Conservation (phyloP, 2,797 vertebrate genomes). For the Pempheris klunzingeri region DNA sequence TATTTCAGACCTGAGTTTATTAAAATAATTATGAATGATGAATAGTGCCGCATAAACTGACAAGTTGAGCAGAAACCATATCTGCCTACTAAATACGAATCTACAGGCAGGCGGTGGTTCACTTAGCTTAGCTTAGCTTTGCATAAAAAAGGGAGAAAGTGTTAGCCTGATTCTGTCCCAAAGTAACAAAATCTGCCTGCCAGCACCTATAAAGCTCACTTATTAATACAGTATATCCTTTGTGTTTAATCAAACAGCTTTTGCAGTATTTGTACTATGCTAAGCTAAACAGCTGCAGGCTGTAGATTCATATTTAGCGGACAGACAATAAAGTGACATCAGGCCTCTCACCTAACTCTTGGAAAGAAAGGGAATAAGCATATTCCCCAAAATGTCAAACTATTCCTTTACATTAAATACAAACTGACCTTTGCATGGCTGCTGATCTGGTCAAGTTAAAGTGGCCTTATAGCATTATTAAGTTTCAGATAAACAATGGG, state of each 20-base stretch:
- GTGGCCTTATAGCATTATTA: not conserved
- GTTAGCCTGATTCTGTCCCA: not conserved
- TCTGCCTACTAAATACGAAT: not conserved
- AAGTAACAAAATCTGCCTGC: no score
- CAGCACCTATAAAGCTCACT: not conserved
- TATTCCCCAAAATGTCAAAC: not conserved
- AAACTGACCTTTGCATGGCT: not conserved
- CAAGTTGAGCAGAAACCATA: not conserved
- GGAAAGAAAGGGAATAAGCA: not conserved
- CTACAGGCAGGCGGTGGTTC: not conserved
- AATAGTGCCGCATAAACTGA: not conserved
- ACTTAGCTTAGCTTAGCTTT: not conserved
- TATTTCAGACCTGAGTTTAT: not conserved
- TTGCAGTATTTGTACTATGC: not conserved
- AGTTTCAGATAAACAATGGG: not conserved
- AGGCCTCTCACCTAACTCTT: not conserved
- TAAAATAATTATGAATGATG: not conserved
- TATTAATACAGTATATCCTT: not conserved
- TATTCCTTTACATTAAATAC: not conserved
- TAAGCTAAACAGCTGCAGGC: not conserved
- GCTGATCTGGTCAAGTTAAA: not conserved
- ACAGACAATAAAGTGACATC: not conserved
- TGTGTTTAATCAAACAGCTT: conserved; percentile 5
- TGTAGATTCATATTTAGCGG: not conserved
- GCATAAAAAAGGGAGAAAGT: not conserved